Evolutionary conservation across 2,113 vertebrate species (phyloP).

Genomic region (Heliornis fulica): DNA sequence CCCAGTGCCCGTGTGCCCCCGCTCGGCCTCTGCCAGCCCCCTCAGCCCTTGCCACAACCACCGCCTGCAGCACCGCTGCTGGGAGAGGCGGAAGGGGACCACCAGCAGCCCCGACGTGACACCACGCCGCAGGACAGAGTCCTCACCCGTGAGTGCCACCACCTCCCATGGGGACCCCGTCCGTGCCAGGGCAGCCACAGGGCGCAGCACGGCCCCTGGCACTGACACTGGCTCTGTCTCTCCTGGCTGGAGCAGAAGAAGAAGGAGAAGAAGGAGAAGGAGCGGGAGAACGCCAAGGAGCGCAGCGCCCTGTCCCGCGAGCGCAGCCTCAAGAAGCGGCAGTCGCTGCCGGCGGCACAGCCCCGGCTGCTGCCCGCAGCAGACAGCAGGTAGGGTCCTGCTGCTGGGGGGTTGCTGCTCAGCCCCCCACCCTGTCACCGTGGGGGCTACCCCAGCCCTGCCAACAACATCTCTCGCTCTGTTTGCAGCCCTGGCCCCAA

Average conservation of each 20-base stretch:
- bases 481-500: constrained; percentile 79
- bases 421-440: fast-evolving
- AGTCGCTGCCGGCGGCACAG: constrained; percentile 76
- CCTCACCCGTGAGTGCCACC: constrained; percentile 79
- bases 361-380: not conserved
- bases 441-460: not conserved
- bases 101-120: constrained; percentile 84
- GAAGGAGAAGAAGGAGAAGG: constrained; percentile 96
- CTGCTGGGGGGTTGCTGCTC: fast-evolving
- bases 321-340: constrained; percentile 89
- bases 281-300: constrained; percentile 93
- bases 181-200: fast-evolving
- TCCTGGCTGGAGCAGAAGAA: constrained; percentile 75
- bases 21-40: constrained; percentile 91
- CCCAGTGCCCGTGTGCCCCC: constrained; percentile 85
- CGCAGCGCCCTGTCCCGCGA: constrained; percentile 87
- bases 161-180: fast-evolving
- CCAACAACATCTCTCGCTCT: not conserved
- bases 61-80: constrained; percentile 81
- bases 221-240: not conserved
- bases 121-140: constrained; percentile 77
- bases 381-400: constrained; percentile 54
- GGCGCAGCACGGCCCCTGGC: fast-evolving
- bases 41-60: constrained; percentile 84
- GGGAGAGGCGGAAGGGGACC: constrained; percentile 78